Percentiles rank a stretch among this genome's conserved stretches.
Conservation (phyloP, 2,888 invertebrate genomes). For the Lampropteryx suffumata region DNA sequence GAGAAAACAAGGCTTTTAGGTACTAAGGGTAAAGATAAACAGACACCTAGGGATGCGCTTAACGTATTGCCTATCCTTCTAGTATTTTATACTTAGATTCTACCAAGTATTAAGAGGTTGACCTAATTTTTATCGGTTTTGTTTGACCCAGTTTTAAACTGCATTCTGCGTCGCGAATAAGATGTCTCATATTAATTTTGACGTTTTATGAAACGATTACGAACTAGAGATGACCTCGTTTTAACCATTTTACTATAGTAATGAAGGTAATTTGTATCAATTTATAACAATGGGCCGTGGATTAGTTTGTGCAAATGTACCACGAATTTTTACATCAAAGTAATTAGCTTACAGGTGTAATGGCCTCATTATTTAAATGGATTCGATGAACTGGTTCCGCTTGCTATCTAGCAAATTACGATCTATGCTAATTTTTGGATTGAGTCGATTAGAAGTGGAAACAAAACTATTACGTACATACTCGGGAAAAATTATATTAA, state of each 20-base stretch:
- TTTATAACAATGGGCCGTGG: not conserved
- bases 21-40: not conserved
- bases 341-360: constrained; percentile 31
- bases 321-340: constrained; percentile 4
- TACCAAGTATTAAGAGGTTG: too few species aligned
- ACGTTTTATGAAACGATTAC: too few species aligned
- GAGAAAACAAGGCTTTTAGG: constrained; percentile 17
- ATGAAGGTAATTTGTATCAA: not conserved
- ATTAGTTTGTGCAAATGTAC: constrained; percentile 9
- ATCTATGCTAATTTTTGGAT: constrained; percentile 23
- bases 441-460: too few species aligned
- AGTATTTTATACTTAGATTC: too few species aligned
- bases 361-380: constrained; percentile 36
- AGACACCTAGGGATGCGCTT: not conserved
- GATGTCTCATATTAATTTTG: too few species aligned
- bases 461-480: too few species aligned
- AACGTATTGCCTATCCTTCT: too few species aligned
- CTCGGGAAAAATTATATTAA: too few species aligned
- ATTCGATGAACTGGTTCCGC: constrained; percentile 31
- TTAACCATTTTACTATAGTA: not conserved
- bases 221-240: not conserved
- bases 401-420: constrained; percentile 24
- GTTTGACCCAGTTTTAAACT: not conserved
- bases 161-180: too few species aligned
- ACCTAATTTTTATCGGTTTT: not conserved